Evolutionary conservation across 2,797 vertebrate genomes (phyloP).

Genomic region (Gymnocypris eckloni): DNA sequence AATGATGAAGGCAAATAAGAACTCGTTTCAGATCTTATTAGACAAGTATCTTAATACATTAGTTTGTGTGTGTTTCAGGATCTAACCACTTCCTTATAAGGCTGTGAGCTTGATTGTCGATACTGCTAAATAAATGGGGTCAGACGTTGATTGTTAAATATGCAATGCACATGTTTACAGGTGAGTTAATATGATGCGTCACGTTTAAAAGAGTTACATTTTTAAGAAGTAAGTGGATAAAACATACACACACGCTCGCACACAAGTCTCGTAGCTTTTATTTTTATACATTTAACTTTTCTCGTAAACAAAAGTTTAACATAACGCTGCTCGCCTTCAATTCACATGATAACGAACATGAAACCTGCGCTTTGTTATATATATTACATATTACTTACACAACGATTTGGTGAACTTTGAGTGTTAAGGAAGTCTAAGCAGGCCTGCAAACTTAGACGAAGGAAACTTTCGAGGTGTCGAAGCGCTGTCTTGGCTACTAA

Average conservation of each 20-base stretch:
- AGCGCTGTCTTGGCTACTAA: constrained; percentile 22
- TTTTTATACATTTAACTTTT: background rate
- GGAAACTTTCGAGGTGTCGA: constrained; percentile 46
- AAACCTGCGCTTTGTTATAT: background rate
- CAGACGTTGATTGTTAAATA: constrained; percentile 5
- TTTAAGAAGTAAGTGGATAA: background rate
- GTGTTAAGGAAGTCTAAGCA: constrained; percentile 12
- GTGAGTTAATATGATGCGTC: constrained; percentile 29
- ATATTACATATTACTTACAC: constrained; percentile 47
- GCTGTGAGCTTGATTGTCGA: background rate
- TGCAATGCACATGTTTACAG: constrained; percentile 36
- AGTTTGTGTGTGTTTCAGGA: background rate
- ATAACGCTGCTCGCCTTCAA: background rate
- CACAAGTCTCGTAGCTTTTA: background rate
- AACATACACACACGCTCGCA: background rate
- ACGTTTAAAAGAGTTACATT: constrained; percentile 5
- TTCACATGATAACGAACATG: background rate
- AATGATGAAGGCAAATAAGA: background rate
- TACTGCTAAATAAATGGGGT: constrained; percentile 2
- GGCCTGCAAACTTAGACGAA: constrained; percentile 31
- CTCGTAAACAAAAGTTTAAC: constrained; percentile 16
- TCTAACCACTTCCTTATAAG: constrained; percentile 37
- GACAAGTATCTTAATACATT: background rate
- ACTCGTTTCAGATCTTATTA: background rate
- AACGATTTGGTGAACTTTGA: constrained; percentile 3